phyloP scores from a whole-genome alignment of 2,113 vertebrate species.

The Rhinolophus sinicus region DNA sequence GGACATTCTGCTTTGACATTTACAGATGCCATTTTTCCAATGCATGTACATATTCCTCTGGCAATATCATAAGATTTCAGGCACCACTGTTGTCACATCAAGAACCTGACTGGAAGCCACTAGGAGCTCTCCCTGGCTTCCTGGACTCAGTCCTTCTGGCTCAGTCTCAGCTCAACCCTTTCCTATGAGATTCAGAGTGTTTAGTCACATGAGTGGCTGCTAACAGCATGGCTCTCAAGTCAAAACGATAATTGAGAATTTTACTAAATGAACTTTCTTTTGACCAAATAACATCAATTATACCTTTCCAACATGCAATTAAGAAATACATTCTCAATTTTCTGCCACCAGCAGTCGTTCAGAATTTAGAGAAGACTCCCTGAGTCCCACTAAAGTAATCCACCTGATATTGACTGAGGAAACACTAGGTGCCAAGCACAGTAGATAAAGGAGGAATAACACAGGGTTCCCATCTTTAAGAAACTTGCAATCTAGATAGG shows the following conservation, averaged over 20 bases:
- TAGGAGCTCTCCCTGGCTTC: not conserved
- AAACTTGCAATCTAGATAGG: not conserved
- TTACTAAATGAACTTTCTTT: not conserved
- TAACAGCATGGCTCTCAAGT: not conserved
- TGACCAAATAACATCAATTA: conserved; percentile 15
- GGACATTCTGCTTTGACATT: not conserved
- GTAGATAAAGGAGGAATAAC: not conserved
- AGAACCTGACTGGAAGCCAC: not conserved
- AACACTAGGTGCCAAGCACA: not conserved
- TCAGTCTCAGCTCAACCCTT: not conserved
- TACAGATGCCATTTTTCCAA: not conserved
- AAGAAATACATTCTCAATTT: not conserved
- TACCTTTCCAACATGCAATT: conserved; percentile 14
- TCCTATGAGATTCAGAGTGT: not conserved
- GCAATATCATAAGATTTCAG: not conserved
- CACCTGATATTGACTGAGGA: not conserved
- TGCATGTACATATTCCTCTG: not conserved
- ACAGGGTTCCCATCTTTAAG: not conserved
- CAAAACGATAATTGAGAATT: not conserved
- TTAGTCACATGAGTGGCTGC: not conserved
- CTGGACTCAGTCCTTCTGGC: not conserved
- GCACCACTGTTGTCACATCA: not conserved
- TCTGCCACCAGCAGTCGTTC: not conserved
- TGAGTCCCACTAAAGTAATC: not conserved
- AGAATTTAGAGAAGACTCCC: not conserved